Percentiles rank a stretch among this genome's conserved stretches.
These are phyloP conservation scores for Polypedilum pembai DNA, from an alignment of 1,140 invertebrate genomes.

Conservation along the genomic window DNA sequence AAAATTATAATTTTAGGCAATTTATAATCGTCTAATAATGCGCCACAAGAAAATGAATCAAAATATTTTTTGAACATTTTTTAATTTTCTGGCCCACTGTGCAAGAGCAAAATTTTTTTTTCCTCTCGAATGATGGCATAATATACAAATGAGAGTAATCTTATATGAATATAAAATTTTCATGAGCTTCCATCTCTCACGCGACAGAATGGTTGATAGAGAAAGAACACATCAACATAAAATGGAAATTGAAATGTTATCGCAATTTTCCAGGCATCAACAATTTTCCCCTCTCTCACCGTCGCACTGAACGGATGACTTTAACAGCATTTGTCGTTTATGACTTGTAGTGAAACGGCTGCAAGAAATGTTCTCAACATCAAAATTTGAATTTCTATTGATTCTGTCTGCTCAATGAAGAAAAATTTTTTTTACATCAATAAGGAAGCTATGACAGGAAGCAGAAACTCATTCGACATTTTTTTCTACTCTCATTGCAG, in stretches of 20 bases:
- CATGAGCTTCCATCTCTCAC: not conserved
- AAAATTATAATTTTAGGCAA: too few relatives aligned
- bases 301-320: not conserved
- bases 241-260: constrained; percentile 28
- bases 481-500: constrained; percentile 49
- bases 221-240: not conserved
- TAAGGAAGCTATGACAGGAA: not conserved
- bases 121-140: too few relatives aligned
- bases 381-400: constrained; percentile 3
- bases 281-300: not conserved
- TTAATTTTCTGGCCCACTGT: too few relatives aligned
- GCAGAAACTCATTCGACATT: not conserved
- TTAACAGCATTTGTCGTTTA: constrained; percentile 12
- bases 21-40: too few relatives aligned
- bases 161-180: not conserved
- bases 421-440: not conserved
- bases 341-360: not conserved
- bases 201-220: not conserved
- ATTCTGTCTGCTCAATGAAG: not conserved
- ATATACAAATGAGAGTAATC: not conserved
- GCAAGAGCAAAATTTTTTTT: too few relatives aligned
- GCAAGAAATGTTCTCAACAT: not conserved
- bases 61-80: too few relatives aligned
- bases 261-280: constrained; percentile 26
- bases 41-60: too few relatives aligned